A percentile compares a stretch with the other conserved stretches of the same genome.
Evolutionary conservation across 2,113 vertebrate species (phyloP).

Genomic region (Rhynchopsitta pachyrhyncha): DNA sequence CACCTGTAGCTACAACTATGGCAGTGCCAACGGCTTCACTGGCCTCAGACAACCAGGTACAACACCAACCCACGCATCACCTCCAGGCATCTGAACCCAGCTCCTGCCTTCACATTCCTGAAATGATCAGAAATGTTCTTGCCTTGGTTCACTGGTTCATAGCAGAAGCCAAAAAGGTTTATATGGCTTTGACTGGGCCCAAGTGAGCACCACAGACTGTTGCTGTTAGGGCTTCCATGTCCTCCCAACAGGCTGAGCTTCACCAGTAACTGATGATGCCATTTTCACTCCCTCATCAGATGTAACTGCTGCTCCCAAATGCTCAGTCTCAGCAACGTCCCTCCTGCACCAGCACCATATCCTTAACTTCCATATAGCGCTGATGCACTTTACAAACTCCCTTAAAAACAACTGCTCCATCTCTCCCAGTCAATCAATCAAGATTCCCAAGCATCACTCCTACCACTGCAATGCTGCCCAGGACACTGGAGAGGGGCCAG

Average conservation of each 20-base stretch:
- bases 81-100: background rate
- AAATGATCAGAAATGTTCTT: background rate
- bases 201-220: accelerated
- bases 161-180: background rate
- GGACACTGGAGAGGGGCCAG: background rate
- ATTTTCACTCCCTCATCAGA: background rate
- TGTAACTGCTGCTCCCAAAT: background rate
- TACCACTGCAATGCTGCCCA: background rate
- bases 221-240: accelerated
- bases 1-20: background rate
- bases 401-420: background rate
- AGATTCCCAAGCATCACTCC: accelerated
- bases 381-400: background rate
- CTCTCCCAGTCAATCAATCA: background rate
- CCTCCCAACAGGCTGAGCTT: background rate
- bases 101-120: background rate
- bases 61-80: too few relatives aligned
- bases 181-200: background rate
- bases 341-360: accelerated
- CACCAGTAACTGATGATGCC: background rate
- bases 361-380: background rate
- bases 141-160: background rate
- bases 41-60: background rate
- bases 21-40: background rate
- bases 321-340: background rate